Evolutionary conservation across 1,140 invertebrate species (phyloP), one percentile per base, ranked within the genome.

Genomic region (Metopolophium dirhodum): DNA sequence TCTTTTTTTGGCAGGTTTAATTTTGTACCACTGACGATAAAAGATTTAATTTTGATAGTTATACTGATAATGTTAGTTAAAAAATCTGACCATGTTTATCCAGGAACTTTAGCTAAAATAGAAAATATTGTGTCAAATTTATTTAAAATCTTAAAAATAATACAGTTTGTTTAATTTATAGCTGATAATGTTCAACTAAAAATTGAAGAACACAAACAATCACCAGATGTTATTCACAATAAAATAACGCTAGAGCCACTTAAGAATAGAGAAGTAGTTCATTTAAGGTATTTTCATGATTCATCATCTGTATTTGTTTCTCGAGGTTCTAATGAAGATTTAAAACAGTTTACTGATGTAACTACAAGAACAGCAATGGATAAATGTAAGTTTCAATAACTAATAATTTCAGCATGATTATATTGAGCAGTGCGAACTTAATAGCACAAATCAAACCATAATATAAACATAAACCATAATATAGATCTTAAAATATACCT

Each of bases 241-340:
- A 37, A 51, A 51, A 82, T n/a, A 20, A 30, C 47, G 2, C 51
- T 35, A 7, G 11, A 37, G 1, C n/a, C 30, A 83, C 35, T 85
- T 51, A 92, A 82, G 47, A 92, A 92, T 83, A 49, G 47, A 23
- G 91, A 92, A 54, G 14, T 30, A 51, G 91, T 92, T 37, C 9
- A 49, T 54, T 9, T 92, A 35, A 51, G 77, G 22, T 92, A 92
- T 51, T 92, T 92, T 37, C 22, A 23, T 83, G 45, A 83, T 83
- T 82, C 77, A 49, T 26, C 30, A 37, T 82, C 41, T 51, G 23
- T 92, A 35, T 92, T 37, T 92, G 91, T 92, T 92, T 51, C 77
- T 83, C 61, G 47, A 41, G 47, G 23, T 23, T 92, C 91, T 92
- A 2, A 89, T 30, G 35, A 89, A 41, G 1, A 57, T 41, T 41